Evolutionary conservation across 1,140 invertebrate genomes (phyloP).

Genomic region (Steinernema feltiae): DNA sequence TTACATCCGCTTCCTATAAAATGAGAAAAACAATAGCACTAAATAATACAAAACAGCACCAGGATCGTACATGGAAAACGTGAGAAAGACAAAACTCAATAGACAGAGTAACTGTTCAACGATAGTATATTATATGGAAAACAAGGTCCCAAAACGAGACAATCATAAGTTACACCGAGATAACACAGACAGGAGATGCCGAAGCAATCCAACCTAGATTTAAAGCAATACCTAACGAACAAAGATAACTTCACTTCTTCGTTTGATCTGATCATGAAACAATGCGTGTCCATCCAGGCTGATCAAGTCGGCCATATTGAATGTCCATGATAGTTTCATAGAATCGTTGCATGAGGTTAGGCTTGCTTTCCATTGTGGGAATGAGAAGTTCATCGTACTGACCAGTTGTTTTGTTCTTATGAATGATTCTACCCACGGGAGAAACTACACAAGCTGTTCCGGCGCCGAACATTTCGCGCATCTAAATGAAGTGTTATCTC

Average conservation of each 20-base stretch:
- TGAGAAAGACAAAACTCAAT: neutral
- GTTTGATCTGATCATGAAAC: constrained; percentile 17
- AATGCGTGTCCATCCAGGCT: constrained; percentile 42
- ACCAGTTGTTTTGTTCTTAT: constrained; percentile 40
- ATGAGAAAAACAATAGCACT: neutral
- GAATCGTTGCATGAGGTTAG: constrained; percentile 55
- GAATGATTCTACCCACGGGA: constrained; percentile 53
- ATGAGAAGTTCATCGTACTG: constrained; percentile 49
- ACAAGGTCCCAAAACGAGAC: neutral
- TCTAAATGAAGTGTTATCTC: constrained; percentile 32
- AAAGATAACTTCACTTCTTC: too few species aligned
- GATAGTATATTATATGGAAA: neutral
- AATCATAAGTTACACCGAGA: constrained; percentile 9
- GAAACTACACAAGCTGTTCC: constrained; percentile 57
- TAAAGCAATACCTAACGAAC: neutral
- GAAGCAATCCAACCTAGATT: neutral
- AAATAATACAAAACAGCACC: neutral
- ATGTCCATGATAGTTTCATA: constrained; percentile 57
- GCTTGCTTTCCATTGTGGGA: constrained; percentile 49
- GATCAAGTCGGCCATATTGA: constrained; percentile 48
- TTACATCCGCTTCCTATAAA: neutral
- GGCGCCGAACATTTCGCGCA: constrained; percentile 53
- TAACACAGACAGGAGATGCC: neutral
- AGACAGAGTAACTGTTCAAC: too few species aligned
- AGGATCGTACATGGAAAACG: too few species aligned